These are phyloP conservation scores for Meta bourneti DNA, from an alignment of 2,888 invertebrate species.

Conservation along the genomic window DNA sequence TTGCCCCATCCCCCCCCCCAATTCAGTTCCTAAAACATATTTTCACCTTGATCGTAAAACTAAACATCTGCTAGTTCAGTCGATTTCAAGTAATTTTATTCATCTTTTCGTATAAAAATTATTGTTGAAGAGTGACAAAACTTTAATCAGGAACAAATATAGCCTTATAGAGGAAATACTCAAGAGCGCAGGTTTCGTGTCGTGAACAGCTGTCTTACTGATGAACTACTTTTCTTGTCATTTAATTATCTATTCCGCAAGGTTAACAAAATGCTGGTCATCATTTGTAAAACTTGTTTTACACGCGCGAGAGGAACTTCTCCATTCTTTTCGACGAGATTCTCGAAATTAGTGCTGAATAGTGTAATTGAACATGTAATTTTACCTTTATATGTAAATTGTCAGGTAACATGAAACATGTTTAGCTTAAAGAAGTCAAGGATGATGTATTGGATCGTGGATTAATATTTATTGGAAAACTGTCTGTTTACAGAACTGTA, in stretches of 20 bases:
- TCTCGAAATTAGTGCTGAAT: not conserved
- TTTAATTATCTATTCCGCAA: not conserved
- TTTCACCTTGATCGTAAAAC: not conserved
- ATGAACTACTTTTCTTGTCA: not conserved
- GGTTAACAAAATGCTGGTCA: conserved; percentile 31
- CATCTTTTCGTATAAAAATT: not conserved
- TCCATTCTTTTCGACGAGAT: not conserved
- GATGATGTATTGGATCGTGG: too few species aligned
- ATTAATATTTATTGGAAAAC: too few species aligned
- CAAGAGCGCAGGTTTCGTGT: not conserved
- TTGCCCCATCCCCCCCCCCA: too few species aligned
- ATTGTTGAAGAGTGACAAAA: not conserved
- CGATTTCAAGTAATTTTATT: not conserved
- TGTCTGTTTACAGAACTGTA: too few species aligned
- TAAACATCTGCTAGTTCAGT: not conserved
- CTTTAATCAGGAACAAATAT: not conserved
- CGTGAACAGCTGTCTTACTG: not conserved
- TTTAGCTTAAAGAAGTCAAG: too few species aligned
- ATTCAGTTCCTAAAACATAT: too few species aligned
- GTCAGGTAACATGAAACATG: not conserved
- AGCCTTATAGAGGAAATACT: not conserved
- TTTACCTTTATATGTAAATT: conserved; percentile 33
- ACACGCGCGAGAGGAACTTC: not conserved
- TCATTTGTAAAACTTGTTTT: not conserved
- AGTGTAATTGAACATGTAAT: not conserved